These are phyloP conservation scores for Leuctra nigra DNA, from an alignment of 2,888 invertebrate genomes.

Conservation along the genomic window DNA sequence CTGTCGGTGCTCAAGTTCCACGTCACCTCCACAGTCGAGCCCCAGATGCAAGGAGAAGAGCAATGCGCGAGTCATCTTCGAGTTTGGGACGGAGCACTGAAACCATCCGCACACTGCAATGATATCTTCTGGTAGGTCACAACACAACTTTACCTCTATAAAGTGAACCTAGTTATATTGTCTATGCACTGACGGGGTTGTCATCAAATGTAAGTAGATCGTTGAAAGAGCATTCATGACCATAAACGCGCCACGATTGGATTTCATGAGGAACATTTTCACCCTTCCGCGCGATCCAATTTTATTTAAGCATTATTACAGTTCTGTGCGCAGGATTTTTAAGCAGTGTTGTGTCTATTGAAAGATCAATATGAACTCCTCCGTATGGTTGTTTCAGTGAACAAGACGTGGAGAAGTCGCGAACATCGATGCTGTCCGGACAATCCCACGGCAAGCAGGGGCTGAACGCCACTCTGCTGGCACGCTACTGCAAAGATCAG, in stretches of 20 bases:
- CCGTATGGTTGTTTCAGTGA: conserved; percentile 23
- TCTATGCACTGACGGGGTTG: no score
- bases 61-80: conserved; percentile 71
- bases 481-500: conserved; percentile 74
- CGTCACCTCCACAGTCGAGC: conserved; percentile 57
- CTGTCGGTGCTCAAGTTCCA: conserved; percentile 81
- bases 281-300: no score
- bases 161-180: no score
- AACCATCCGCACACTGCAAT: conserved; percentile 66
- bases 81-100: conserved; percentile 70
- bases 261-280: no score
- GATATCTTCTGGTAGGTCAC: conserved; percentile 69
- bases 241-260: no score
- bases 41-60: conserved; percentile 42
- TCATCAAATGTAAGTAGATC: no score
- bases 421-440: conserved; percentile 26
- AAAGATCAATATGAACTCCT: no score
- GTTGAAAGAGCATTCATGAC: no score
- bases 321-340: no score
- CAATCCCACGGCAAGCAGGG: conserved; percentile 40
- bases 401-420: conserved; percentile 26
- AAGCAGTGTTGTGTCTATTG: no score
- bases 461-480: conserved; percentile 69
- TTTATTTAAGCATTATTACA: no score
- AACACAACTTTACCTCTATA: no score